phyloP scores from a whole-genome alignment of 2,797 vertebrate genomes.

The Sardinella longiceps region DNA sequence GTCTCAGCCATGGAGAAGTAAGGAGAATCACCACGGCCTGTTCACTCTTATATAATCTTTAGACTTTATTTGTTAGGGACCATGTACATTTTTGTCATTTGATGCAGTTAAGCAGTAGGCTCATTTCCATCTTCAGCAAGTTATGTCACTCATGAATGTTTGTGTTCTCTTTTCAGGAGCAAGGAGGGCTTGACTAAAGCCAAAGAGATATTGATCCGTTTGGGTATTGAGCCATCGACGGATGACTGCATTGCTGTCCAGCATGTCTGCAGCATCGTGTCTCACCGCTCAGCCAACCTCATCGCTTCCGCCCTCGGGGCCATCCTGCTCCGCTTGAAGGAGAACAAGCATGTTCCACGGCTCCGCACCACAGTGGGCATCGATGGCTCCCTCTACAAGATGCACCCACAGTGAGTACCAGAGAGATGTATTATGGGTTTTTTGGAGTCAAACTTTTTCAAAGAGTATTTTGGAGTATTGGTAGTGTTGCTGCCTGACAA shows the following conservation, averaged over 20 bases:
- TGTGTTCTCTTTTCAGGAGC: slow-evolving; percentile 73
- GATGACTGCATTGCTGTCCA: slow-evolving; percentile 95
- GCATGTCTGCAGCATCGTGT: slow-evolving; percentile 93
- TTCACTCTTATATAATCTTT: background rate
- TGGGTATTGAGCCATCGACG: slow-evolving; percentile 89
- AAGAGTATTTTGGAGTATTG: too few relatives aligned
- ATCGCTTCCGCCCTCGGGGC: slow-evolving; percentile 85
- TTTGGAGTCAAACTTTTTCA: background rate
- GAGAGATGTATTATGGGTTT: background rate
- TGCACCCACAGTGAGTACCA: slow-evolving; percentile 93
- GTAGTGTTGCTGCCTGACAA: too few relatives aligned
- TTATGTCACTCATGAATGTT: background rate
- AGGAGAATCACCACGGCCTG: slow-evolving; percentile 52
- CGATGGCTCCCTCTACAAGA: slow-evolving; percentile 98
- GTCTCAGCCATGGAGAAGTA: slow-evolving; percentile 96
- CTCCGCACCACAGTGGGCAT: slow-evolving; percentile 94
- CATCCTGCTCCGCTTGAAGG: slow-evolving; percentile 87
- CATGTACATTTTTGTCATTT: too few relatives aligned
- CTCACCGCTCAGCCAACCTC: slow-evolving; percentile 93
- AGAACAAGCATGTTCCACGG: slow-evolving; percentile 86
- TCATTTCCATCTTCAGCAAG: too few relatives aligned
- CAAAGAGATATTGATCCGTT: slow-evolving; percentile 87
- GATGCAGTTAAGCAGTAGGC: too few relatives aligned
- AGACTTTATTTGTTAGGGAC: too few relatives aligned
- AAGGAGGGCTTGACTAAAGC: slow-evolving; percentile 92